A percentile compares a stretch with the other conserved stretches of the same genome.
These are phyloP conservation scores for Dunckerocampus dactyliophorus DNA, from an alignment of 2,113 vertebrate genomes.

Conservation along the genomic window DNA sequence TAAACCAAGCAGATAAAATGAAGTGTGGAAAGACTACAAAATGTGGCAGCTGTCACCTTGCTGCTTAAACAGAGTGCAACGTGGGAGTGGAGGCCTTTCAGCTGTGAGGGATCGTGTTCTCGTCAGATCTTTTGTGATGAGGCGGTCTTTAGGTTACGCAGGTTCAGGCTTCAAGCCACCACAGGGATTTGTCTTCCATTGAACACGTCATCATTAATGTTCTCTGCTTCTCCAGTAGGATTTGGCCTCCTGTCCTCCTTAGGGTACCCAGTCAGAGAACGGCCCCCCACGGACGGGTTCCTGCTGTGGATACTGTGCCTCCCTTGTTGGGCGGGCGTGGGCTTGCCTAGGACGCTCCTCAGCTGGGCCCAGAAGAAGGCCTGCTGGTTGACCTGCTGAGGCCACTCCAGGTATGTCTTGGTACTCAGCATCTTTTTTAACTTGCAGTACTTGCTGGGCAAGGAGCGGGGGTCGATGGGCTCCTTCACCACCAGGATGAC, in stretches of 20 bases:
- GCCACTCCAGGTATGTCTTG: slow-evolving; percentile 85
- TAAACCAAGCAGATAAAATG: not conserved
- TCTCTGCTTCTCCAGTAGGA: not conserved
- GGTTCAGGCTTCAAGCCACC: slow-evolving; percentile 3
- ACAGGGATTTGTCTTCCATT: slow-evolving; percentile 23
- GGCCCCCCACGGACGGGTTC: slow-evolving; percentile 16
- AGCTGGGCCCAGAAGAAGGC: slow-evolving; percentile 82
- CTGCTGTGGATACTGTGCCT: slow-evolving; percentile 25
- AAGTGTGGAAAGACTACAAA: not conserved
- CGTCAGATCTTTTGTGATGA: not conserved
- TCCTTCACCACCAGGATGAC: slow-evolving; percentile 81
- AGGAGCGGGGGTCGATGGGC: slow-evolving; percentile 65
- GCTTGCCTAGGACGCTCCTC: slow-evolving; percentile 71
- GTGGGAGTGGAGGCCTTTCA: slow-evolving; percentile 46
- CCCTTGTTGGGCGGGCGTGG: slow-evolving; percentile 19
- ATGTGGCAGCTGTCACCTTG: slow-evolving; percentile 35
- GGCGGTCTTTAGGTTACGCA: slow-evolving; percentile 1
- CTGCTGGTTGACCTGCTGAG: slow-evolving; percentile 68
- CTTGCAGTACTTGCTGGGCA: slow-evolving; percentile 79
- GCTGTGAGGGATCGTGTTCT: slow-evolving; percentile 18
- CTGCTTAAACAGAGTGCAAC: slow-evolving; percentile 49
- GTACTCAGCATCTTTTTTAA: slow-evolving; percentile 78
- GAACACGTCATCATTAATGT: slow-evolving; percentile 5
- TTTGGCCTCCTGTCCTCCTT: slow-evolving; percentile 19
- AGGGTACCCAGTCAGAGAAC: slow-evolving; percentile 22